Evolutionary conservation across 92 coral and sea anemone genomes (phyloP).

Genomic region (Nematostella vectensis): DNA sequence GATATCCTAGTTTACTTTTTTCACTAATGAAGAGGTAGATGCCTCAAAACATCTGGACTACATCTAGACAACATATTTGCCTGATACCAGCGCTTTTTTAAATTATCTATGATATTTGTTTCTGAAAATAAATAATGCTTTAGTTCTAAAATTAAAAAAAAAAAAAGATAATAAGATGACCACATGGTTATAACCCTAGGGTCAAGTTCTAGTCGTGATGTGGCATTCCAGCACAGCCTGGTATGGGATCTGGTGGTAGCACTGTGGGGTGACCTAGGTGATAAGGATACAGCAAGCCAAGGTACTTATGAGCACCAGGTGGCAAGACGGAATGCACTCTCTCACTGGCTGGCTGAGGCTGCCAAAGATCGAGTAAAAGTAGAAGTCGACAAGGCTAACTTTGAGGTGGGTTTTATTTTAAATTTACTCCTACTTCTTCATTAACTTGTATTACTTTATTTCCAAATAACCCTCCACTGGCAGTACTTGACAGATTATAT

Average conservation of each 20-base stretch:
- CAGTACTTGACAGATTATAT: too few relatives aligned
- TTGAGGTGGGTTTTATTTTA: conserved; percentile 50
- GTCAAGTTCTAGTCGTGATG: conserved; percentile 60
- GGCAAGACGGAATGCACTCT: conserved; percentile 74
- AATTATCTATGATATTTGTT: too few relatives aligned
- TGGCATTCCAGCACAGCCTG: conserved; percentile 58
- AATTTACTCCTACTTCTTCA: background rate
- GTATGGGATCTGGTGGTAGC: conserved; percentile 93
- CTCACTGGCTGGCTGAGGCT: conserved; percentile 75
- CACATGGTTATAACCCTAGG: conserved; percentile 14
- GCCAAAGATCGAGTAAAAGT: conserved; percentile 50
- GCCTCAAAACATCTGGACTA: too few relatives aligned
- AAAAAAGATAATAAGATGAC: too few relatives aligned
- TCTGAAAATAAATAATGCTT: too few relatives aligned
- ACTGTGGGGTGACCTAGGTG: conserved; percentile 73
- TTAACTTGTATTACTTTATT: too few relatives aligned
- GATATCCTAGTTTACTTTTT: too few relatives aligned
- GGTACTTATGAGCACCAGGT: conserved; percentile 52
- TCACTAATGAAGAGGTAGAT: too few relatives aligned
- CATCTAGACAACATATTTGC: too few relatives aligned
- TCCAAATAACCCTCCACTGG: too few relatives aligned
- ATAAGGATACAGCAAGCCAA: conserved; percentile 18
- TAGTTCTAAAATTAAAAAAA: too few relatives aligned
- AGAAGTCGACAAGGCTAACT: conserved; percentile 69
- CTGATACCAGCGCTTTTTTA: too few relatives aligned